phyloP scores from a whole-genome alignment of 2,888 invertebrate genomes.

The Gasteruption jaculator region DNA sequence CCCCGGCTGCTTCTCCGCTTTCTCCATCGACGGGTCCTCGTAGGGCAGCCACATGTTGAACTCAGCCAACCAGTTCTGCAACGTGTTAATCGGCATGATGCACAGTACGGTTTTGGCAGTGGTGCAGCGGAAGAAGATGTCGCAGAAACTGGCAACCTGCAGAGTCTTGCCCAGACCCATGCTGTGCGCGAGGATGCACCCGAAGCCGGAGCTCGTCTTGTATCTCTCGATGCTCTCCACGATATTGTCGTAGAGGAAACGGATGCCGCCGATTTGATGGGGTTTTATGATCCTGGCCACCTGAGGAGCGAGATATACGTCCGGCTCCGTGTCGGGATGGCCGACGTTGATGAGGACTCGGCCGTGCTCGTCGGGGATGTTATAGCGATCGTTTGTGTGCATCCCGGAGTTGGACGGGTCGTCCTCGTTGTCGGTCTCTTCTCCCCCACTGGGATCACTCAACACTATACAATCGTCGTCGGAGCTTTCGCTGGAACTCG shows the following conservation, averaged over 20 bases:
- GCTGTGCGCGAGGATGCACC: constrained; percentile 96
- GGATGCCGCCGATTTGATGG: constrained; percentile 94
- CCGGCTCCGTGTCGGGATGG: constrained; percentile 84
- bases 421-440: constrained; percentile 75
- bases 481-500: constrained; percentile 64
- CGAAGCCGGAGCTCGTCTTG: constrained; percentile 78
- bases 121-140: constrained; percentile 90
- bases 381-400: constrained; percentile 90
- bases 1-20: constrained; percentile 13
- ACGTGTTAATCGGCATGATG: constrained; percentile 97
- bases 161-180: constrained; percentile 99
- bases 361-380: constrained; percentile 86
- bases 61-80: constrained; percentile 97
- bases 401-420: constrained; percentile 89
- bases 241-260: constrained; percentile 95
- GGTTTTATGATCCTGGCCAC: constrained; percentile 90
- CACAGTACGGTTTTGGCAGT: constrained; percentile 84
- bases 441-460: constrained; percentile 75
- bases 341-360: constrained; percentile 90
- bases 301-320: constrained; percentile 88
- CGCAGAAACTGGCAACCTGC: constrained; percentile 92
- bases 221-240: constrained; percentile 89
- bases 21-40: constrained; percentile 52
- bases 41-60: constrained; percentile 96
- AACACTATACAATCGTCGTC: constrained; percentile 86